Evolutionary conservation across 2,113 vertebrate species (phyloP), one percentile per base, ranked within the genome.

Genomic region (Meleagris gallopavo): DNA sequence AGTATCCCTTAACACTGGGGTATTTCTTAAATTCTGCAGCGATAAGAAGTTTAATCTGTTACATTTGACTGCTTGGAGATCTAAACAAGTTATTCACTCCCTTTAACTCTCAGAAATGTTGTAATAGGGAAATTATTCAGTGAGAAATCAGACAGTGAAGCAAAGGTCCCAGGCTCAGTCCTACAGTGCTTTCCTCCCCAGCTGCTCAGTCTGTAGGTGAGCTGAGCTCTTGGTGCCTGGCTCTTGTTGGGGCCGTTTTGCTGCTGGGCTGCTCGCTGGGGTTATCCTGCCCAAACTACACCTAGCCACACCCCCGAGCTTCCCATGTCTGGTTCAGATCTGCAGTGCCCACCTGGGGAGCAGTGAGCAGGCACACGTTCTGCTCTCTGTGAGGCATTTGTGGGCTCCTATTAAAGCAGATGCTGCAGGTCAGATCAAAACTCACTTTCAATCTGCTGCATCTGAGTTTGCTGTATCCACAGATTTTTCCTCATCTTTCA

Each of bases 41-140:
- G 66, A 6, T 76, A 66, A 69, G 65, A 93, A 84, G 16, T 45
- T 89, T 67, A 75, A 82, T 94, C 55, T 40, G 71, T 78, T 94
- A 72, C 21, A 7, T 71, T 60, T 86, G 83, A 84, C 90, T 95
- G 80, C 81, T 78, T 64, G 78, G 57, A 87, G 46, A 92, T 84
- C 78, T 55, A 58, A 81, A 67, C 61, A 84, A 86, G 34, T 77
- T 20, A 27, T 57, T 71, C 34, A 15, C 13, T 16, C 45, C 52
- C 36, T 58, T 74, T 79, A 86, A 89, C 16, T 36, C 62, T 84
- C 81, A 50, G 74, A 89, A 84, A 91, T 86, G 34, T 0, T 52
- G 36, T 54, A 48, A 15, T 16, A 15, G 27, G 52, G 70, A 92
- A 73, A 78, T 94, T 80, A 88, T 67, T 86, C 29, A 21, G 50